Conservation (phyloP, 2,113 vertebrate genomes). For the Oncorhynchus nerka region DNA sequence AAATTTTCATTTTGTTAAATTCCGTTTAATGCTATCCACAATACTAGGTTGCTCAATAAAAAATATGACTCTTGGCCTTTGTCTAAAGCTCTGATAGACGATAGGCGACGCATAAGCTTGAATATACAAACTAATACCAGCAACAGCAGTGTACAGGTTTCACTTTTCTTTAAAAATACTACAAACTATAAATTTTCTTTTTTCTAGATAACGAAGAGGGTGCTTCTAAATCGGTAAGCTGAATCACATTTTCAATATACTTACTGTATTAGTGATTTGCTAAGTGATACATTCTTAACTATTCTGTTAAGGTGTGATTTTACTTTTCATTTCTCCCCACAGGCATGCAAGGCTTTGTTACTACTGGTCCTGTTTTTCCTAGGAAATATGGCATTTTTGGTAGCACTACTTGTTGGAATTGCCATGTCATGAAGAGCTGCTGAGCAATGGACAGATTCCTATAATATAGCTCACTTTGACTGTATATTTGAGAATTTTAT, state of each 20-base stretch:
- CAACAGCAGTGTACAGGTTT: neutral
- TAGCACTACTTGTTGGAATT: slow-evolving; percentile 74
- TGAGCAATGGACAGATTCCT: neutral
- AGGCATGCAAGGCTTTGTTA: slow-evolving; percentile 40
- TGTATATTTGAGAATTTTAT: no score
- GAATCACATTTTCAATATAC: neutral
- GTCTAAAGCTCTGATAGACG: no score
- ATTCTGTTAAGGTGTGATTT: neutral
- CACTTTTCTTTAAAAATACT: neutral
- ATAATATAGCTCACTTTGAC: no score
- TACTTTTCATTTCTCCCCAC: slow-evolving; percentile 9
- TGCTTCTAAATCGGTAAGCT: neutral
- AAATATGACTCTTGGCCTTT: no score
- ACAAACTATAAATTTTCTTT: neutral
- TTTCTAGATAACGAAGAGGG: neutral
- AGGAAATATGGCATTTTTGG: slow-evolving; percentile 73
- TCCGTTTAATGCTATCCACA: neutral
- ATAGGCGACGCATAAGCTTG: no score
- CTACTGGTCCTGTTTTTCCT: slow-evolving; percentile 57
- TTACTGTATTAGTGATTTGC: neutral
- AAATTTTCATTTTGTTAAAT: neutral
- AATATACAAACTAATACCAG: no score
- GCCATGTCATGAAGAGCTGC: slow-evolving; percentile 41
- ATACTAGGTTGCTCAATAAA: neutral
- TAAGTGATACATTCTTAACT: neutral